Conservation (phyloP, 2,797 vertebrate genomes). For the Poecile montanus region DNA sequence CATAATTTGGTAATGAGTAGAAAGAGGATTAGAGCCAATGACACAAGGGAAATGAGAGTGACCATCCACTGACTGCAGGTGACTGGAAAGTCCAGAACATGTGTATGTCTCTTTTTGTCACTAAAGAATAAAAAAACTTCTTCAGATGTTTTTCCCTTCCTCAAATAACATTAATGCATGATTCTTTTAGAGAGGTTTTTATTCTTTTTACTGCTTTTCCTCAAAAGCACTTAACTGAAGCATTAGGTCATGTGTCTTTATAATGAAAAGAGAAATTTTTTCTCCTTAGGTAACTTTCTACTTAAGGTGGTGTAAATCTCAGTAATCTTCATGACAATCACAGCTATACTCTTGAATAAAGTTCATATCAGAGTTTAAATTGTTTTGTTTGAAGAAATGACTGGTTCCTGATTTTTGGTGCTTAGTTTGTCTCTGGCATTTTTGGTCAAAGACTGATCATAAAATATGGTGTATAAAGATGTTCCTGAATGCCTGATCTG, state of each 20-base stretch:
- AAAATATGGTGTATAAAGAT: neutral
- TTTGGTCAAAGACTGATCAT: neutral
- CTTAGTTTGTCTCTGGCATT: neutral
- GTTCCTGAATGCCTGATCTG: neutral
- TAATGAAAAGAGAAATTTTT: neutral
- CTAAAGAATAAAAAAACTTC: neutral
- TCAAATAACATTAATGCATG: neutral
- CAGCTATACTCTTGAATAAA: neutral
- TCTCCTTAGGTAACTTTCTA: neutral
- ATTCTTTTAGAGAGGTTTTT: neutral
- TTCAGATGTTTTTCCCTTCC: neutral
- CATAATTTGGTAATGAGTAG: neutral
- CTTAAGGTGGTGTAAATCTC: neutral
- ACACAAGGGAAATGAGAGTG: neutral
- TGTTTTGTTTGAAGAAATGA: neutral
- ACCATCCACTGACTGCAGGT: neutral
- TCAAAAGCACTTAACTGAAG: neutral
- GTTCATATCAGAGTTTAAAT: neutral
- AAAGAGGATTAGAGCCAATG: neutral
- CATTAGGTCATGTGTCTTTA: neutral
- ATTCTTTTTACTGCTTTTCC: neutral
- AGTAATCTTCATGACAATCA: neutral
- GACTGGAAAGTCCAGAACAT: neutral
- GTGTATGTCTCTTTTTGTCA: neutral
- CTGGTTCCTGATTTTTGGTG: neutral